Conservation (phyloP, 2,113 vertebrate species). For the Otocyon megalotis region DNA sequence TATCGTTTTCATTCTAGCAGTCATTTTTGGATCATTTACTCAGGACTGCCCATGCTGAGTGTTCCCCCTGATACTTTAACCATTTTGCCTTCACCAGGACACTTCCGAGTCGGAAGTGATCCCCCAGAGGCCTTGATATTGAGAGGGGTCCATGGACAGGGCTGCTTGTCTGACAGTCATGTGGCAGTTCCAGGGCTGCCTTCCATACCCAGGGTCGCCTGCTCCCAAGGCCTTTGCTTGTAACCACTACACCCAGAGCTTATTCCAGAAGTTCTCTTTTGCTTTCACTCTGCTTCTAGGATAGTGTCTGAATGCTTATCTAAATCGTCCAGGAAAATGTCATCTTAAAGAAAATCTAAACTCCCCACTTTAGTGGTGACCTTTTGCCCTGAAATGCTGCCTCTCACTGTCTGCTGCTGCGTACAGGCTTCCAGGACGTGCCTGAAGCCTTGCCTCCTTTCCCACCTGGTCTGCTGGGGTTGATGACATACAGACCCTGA, state of each 20-base stretch:
- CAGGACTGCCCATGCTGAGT: neutral
- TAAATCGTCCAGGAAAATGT: neutral
- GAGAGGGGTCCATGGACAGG: no score
- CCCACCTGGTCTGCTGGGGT: neutral
- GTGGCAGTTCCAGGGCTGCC: neutral
- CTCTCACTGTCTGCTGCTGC: neutral
- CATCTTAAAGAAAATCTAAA: neutral
- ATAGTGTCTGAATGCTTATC: neutral
- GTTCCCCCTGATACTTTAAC: neutral
- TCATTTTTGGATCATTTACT: neutral
- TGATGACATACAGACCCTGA: neutral
- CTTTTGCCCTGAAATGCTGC: neutral
- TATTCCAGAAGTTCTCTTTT: neutral
- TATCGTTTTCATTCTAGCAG: neutral
- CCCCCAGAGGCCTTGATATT: neutral
- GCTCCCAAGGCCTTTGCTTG: no score
- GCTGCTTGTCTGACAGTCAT: neutral
- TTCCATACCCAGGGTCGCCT: neutral
- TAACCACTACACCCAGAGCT: neutral
- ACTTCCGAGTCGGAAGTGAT: neutral
- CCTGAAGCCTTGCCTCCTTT: neutral
- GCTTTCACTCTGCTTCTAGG: neutral
- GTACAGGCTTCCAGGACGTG: rapidly evolving
- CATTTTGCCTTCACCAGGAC: neutral
- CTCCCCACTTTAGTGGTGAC: no score